Conservation (phyloP, 2,888 invertebrate genomes). For the Erebia epiphron region DNA sequence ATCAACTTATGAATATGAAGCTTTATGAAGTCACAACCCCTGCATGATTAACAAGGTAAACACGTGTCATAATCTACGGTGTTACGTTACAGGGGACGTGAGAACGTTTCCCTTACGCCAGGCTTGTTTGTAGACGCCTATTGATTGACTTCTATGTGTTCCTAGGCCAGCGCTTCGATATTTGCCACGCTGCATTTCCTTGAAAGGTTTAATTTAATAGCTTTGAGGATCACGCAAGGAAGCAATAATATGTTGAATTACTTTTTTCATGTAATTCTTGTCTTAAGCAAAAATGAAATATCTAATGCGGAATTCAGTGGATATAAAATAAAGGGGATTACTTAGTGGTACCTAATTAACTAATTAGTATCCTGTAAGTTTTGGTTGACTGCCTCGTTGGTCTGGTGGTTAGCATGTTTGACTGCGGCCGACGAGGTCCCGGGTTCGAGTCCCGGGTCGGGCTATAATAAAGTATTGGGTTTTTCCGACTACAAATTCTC, state of each 20-base stretch:
- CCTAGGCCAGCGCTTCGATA: slow-evolving; percentile 46
- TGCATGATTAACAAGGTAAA: slow-evolving; percentile 53
- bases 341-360: too few species aligned
- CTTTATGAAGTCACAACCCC: not conserved
- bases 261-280: too few species aligned
- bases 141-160: slow-evolving; percentile 59
- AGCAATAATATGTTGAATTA: not conserved
- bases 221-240: slow-evolving; percentile 22
- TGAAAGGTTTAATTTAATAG: slow-evolving; percentile 47
- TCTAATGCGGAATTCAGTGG: too few species aligned
- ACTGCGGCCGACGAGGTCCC: too few species aligned
- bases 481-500: too few species aligned
- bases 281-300: too few species aligned
- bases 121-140: slow-evolving; percentile 45
- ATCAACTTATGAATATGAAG: slow-evolving; percentile 2
- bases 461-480: too few species aligned
- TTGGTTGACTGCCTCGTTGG: too few species aligned
- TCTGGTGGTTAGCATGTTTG: too few species aligned
- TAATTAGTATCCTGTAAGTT: too few species aligned
- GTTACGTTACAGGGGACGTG: slow-evolving; percentile 42
- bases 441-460: too few species aligned
- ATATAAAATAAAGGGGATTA: too few species aligned
- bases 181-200: slow-evolving; percentile 57
- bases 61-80: slow-evolving; percentile 48
- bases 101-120: slow-evolving; percentile 28